These are phyloP conservation scores for Pogonomyrmex barbatus DNA, from an alignment of 1,140 invertebrate species.

Conservation along the genomic window DNA sequence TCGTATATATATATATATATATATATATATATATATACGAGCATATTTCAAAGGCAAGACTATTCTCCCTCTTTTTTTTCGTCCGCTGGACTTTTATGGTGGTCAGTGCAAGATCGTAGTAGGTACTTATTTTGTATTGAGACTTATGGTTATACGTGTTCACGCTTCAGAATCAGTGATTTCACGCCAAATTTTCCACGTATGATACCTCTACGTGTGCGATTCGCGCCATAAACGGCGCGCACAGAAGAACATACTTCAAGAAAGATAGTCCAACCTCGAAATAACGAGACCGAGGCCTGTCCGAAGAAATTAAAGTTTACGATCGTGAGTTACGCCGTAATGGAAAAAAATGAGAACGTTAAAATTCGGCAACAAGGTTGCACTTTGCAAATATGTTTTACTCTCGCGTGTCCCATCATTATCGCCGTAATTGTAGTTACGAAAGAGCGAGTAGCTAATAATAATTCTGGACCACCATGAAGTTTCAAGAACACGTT, in stretches of 20 bases:
- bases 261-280: constrained; percentile 1
- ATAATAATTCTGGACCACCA: constrained; percentile 54
- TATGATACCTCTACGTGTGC: constrained; percentile 60
- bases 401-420: constrained; percentile 12
- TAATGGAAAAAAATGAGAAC: constrained; percentile 34
- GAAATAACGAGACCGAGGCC: neutral
- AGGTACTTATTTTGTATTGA: constrained; percentile 68
- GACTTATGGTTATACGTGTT: constrained; percentile 73
- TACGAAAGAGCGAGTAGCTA: constrained; percentile 29
- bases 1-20: no score
- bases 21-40: constrained; percentile 43
- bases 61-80: constrained; percentile 15
- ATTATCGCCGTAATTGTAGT: constrained; percentile 6
- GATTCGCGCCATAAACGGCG: constrained; percentile 20
- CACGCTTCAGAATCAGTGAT: constrained; percentile 60
- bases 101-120: constrained; percentile 63
- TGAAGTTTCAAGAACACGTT: constrained; percentile 29
- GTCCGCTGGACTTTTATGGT: constrained; percentile 27
- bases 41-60: constrained; percentile 9
- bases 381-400: neutral
- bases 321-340: constrained; percentile 17
- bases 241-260: neutral
- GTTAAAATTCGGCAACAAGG: constrained; percentile 25
- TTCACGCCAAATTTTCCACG: constrained; percentile 58
- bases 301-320: constrained; percentile 50